Evolutionary conservation across 2,113 vertebrate species (phyloP), one percentile per base, ranked within the genome.

Genomic region (Dinomys branickii): DNA sequence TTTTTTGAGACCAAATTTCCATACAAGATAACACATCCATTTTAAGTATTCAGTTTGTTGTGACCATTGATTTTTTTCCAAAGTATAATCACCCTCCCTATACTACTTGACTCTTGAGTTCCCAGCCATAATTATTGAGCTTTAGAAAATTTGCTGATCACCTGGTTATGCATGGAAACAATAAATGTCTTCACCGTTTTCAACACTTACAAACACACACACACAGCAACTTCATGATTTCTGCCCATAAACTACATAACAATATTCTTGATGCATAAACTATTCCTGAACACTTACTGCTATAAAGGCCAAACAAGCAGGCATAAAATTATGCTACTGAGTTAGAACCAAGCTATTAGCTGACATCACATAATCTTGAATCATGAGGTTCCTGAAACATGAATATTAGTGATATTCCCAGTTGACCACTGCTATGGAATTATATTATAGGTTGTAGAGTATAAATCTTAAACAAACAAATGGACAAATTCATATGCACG

Each of bases 401-500:
- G 1, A 17, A 24, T 88, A 59, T 88, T 73, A 92, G 88, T 92
- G 59, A 12, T 86, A 82, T 86, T 92, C 33, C 47, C 71, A 95
- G 28, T 35, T 88, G 54, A 58, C 71, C 26, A 50, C 6, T 50
- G 33, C 10, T 58, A 69, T 54, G 71, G n/a, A 92, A 41, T 94
- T 96, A 95, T 94, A 86, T 94, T 95, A 58, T 50, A 88, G 30
- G 35, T 65, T 11, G 3, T 88, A 50, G 58, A 92, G 12, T 88
- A 65, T 88, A 92, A 90, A 81, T 92, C 58, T 65, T 67, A 81
- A 77, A 63, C n/a, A 90, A 94, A 85, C 38, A 94, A 90, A 85
- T 88, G 38, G 85, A 52, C 47, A 85, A 85, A 77, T 67, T 85
- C 6, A n/a, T 30, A 87, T 54, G 30, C 19, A 50, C 3, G 30